Evolutionary conservation across 1,140 invertebrate genomes (phyloP).

Genomic region (Drosophila varians): DNA sequence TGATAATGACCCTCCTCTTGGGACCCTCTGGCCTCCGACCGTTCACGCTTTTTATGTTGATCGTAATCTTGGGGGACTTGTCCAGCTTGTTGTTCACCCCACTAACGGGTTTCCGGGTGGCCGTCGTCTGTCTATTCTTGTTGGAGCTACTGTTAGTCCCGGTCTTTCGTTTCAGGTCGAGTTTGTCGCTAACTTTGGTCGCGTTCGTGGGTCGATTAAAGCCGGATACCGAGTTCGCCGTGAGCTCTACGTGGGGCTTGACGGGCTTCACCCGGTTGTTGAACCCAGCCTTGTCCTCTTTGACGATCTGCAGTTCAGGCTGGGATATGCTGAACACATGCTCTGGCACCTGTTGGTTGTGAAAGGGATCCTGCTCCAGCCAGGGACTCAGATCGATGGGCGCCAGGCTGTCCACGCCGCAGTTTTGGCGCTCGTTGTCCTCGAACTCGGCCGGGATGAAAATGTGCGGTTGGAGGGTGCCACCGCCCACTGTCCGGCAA

Average conservation of each 20-base stretch:
- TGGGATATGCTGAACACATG: constrained; percentile 46
- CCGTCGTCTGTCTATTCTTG: constrained; percentile 41
- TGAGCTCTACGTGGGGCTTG: constrained; percentile 54
- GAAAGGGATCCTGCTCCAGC: constrained; percentile 80
- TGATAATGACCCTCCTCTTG: constrained; percentile 68
- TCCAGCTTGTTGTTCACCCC: constrained; percentile 76
- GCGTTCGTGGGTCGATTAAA: constrained; percentile 48
- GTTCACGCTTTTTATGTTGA: constrained; percentile 57
- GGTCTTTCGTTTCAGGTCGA: constrained; percentile 71
- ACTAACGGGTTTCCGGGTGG: constrained; percentile 42
- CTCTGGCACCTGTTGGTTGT: constrained; percentile 31
- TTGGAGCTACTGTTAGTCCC: constrained; percentile 40
- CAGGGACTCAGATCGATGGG: constrained; percentile 79
- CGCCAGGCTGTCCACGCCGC: constrained; percentile 61
- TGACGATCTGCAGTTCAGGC: constrained; percentile 40
- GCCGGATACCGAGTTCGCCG: constrained; percentile 48
- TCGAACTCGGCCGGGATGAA: constrained; percentile 73
- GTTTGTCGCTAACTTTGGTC: constrained; percentile 73
- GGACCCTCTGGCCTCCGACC: constrained; percentile 31
- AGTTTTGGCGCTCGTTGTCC: constrained; percentile 72
- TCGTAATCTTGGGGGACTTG: constrained; percentile 57
- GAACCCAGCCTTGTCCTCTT: constrained; percentile 74
- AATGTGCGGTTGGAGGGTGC: constrained; percentile 79
- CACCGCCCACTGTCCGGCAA: constrained; percentile 86
- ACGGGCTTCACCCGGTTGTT: constrained; percentile 55